Evolutionary conservation across 1,140 invertebrate species (phyloP).

Genomic region (Vanessa atalanta): DNA sequence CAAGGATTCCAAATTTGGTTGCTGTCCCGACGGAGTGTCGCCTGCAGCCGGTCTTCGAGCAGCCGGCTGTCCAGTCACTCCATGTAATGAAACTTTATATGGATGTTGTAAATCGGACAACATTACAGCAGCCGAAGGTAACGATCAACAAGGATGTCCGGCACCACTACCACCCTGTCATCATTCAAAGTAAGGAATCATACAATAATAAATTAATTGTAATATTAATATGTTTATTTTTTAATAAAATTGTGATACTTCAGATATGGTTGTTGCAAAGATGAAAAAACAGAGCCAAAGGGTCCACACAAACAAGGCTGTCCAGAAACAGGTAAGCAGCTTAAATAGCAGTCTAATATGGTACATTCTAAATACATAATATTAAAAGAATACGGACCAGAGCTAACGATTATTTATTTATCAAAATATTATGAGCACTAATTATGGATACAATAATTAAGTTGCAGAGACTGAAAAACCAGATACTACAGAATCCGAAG

Average conservation of each 20-base stretch:
- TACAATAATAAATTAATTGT: not conserved
- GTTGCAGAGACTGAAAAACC: constrained; percentile 25
- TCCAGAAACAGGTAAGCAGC: constrained; percentile 61
- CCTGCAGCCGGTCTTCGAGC: constrained; percentile 87
- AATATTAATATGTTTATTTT: not conserved
- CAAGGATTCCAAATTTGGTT: constrained; percentile 91
- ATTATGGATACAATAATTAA: constrained; percentile 9
- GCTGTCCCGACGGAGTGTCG: constrained; percentile 94
- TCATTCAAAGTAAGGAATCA: constrained; percentile 80
- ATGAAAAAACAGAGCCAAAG: constrained; percentile 85
- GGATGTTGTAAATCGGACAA: constrained; percentile 92
- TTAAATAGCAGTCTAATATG: too few species aligned
- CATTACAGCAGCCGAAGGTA: constrained; percentile 88
- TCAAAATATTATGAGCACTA: too few species aligned
- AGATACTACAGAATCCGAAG: constrained; percentile 68
- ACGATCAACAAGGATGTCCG: constrained; percentile 91
- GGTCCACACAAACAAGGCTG: constrained; percentile 86
- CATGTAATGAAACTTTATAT: constrained; percentile 89
- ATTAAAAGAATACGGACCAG: too few species aligned
- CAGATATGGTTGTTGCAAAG: constrained; percentile 89
- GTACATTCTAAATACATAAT: too few species aligned
- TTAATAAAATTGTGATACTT: not conserved
- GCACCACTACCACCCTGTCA: constrained; percentile 84
- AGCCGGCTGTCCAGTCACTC: constrained; percentile 88
- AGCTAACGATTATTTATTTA: too few species aligned